Evolutionary conservation across 2,113 vertebrate genomes (phyloP), one percentile per base, ranked within the genome.

Genomic region (Mesitornis unicolor): DNA sequence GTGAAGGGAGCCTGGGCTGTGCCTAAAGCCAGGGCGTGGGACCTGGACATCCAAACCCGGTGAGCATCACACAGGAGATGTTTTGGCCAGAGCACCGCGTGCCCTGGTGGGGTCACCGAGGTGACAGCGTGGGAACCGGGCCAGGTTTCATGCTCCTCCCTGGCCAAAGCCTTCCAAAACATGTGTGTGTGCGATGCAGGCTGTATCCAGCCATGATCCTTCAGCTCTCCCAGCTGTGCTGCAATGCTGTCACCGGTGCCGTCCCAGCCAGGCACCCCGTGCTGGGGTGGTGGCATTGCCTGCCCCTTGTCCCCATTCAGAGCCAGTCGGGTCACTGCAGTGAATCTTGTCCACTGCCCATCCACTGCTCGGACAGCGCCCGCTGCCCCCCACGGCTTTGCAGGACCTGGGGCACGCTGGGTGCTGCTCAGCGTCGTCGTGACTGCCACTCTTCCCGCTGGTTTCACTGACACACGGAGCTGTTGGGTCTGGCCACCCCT

Each of bases 41-140:
- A 70, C 56, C 0, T 2, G 36, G 38, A 45, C 3, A 3, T 14
- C 60, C 2, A 2, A 86, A 20, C 24, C 8, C 1, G 1, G 29
- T 4, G 2, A 60, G 31, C n/a, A 12, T 42, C 2, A 0, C 21
- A 36, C 6, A 35, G 40, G 16, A 10, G 21, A 19, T 56, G 43
- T n/a, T 83, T 57, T 19, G 60, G 33, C 45, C 43, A 24, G 47
- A 53, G 17, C 2, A 1, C 64, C 38, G 10, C 26, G 7, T 1
- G 2, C 24, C 38, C 21, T 51, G 31, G 3, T 43, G 77, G 47
- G n/a, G 33, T 74, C 67, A 24, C n/a, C 0, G 3, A n/a, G 60
- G 17, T n/a, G 29, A 26, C 7, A 7, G 25, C n/a, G 11, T 2
- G 1, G 21, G 21, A 79, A 36, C 68, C 38, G 16, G 24, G 17